Conservation (phyloP, 2,113 vertebrate species). For the Geothlypis trichas region DNA sequence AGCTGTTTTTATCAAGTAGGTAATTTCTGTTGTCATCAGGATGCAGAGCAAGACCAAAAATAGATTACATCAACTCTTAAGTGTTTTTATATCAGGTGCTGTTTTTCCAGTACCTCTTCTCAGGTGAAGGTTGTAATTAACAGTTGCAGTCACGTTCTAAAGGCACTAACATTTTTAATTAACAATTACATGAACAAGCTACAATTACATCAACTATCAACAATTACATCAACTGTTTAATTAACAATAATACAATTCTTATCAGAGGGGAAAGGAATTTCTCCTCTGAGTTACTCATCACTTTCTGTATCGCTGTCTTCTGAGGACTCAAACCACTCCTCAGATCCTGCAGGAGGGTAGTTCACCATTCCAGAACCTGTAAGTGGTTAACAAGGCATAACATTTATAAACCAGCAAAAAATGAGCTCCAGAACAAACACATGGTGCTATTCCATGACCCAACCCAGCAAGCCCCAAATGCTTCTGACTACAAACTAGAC, state of each 20-base stretch:
- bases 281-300: slow-evolving; percentile 18
- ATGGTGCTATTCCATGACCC: not conserved
- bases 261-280: not conserved
- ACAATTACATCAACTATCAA: not conserved
- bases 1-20: not conserved
- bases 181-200: not conserved
- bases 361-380: not conserved
- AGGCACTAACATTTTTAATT: not conserved
- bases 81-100: not conserved
- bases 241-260: not conserved
- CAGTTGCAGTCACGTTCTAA: not conserved
- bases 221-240: not conserved
- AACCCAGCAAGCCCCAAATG: not conserved
- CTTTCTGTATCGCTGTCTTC: slow-evolving; percentile 58
- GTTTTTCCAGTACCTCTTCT: not conserved
- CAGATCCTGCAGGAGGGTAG: not conserved
- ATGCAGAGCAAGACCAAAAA: not conserved
- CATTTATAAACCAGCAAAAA: not conserved
- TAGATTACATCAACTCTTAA: not conserved
- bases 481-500: not conserved
- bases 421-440: not conserved
- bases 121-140: not conserved
- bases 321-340: not conserved
- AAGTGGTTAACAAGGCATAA: not conserved
- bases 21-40: not conserved